A percentile compares a stretch with the other conserved stretches of the same genome.
phyloP scores from a whole-genome alignment of 1,140 invertebrate genomes.

The Whitmania pigra region DNA sequence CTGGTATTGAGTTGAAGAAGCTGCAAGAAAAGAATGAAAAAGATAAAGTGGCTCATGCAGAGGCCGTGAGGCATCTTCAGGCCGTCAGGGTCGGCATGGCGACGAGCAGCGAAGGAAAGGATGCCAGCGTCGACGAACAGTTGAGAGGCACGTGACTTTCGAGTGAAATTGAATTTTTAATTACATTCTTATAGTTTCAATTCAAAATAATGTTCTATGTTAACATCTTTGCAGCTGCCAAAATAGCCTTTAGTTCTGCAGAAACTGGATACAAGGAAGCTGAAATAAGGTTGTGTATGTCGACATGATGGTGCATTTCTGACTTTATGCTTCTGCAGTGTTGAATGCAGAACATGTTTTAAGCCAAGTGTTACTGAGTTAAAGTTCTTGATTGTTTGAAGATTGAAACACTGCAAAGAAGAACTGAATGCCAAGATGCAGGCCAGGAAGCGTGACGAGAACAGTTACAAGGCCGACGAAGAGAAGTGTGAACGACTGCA shows the following conservation, averaged over 20 bases:
- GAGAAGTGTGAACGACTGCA: conserved; percentile 38
- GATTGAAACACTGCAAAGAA: conserved; percentile 54
- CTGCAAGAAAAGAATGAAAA: conserved; percentile 55
- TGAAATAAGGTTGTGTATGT: conserved; percentile 51
- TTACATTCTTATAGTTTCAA: conserved; percentile 10
- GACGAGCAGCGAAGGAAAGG: conserved; percentile 62
- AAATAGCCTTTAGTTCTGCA: conserved; percentile 59
- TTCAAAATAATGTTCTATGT: conserved; percentile 1
- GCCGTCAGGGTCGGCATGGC: conserved; percentile 69
- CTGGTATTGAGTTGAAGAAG: conserved; percentile 55
- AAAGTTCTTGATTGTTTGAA: conserved; percentile 16
- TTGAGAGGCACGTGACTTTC: conserved; percentile 54
- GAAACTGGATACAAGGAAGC: conserved; percentile 67
- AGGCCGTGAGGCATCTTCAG: conserved; percentile 65
- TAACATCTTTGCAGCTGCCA: conserved; percentile 50
- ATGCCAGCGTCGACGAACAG: conserved; percentile 75
- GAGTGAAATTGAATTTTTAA: too few species aligned
- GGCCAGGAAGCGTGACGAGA: conserved; percentile 57
- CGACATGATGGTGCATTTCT: neutral
- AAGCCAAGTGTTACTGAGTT: too few species aligned
- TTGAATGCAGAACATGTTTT: too few species aligned
- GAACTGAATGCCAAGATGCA: conserved; percentile 56
- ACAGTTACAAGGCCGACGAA: conserved; percentile 57
- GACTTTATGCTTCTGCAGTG: neutral
- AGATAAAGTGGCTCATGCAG: conserved; percentile 55